These are phyloP conservation scores for Hypsibius dujardini DNA, from an alignment of 1,140 invertebrate species.

Conservation along the genomic window DNA sequence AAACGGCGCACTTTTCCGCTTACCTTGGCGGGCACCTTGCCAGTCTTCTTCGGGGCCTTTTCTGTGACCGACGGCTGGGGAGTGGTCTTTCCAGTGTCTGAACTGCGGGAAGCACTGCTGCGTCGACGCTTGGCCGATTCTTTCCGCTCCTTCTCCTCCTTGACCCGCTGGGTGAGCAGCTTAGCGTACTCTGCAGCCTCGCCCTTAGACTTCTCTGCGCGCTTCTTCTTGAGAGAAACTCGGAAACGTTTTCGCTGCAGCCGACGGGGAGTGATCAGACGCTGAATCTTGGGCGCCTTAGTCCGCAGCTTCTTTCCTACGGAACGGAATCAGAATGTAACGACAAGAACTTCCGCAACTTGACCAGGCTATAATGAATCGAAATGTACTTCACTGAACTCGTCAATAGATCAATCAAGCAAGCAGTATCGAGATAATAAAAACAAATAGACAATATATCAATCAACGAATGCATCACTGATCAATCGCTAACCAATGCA, in stretches of 20 bases:
- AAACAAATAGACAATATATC: too few species aligned
- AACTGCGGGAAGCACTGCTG: constrained; percentile 45
- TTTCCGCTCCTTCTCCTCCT: constrained; percentile 79
- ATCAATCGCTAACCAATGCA: constrained; percentile 7
- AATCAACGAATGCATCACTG: too few species aligned
- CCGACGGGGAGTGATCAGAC: constrained; percentile 81
- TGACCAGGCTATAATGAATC: too few species aligned
- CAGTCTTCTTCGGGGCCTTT: constrained; percentile 3
- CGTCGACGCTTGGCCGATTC: constrained; percentile 53
- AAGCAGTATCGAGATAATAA: too few species aligned
- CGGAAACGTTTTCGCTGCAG: constrained; percentile 83
- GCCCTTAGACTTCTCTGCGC: constrained; percentile 64
- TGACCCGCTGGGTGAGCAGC: constrained; percentile 78
- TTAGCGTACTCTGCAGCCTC: constrained; percentile 85
- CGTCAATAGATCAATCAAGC: too few species aligned
- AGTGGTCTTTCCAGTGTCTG: constrained; percentile 1
- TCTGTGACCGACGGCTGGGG: background rate
- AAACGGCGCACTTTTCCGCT: too few species aligned
- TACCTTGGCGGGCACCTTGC: background rate
- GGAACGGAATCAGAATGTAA: constrained; percentile 25
- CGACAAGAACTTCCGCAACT: too few species aligned
- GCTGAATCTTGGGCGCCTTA: constrained; percentile 97
- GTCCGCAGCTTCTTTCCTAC: constrained; percentile 42
- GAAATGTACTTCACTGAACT: too few species aligned
- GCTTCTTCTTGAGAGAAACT: constrained; percentile 74